Evolutionary conservation across 2,888 invertebrate genomes (phyloP), one percentile per base, ranked within the genome.

Genomic region (Fabriciana adippe): DNA sequence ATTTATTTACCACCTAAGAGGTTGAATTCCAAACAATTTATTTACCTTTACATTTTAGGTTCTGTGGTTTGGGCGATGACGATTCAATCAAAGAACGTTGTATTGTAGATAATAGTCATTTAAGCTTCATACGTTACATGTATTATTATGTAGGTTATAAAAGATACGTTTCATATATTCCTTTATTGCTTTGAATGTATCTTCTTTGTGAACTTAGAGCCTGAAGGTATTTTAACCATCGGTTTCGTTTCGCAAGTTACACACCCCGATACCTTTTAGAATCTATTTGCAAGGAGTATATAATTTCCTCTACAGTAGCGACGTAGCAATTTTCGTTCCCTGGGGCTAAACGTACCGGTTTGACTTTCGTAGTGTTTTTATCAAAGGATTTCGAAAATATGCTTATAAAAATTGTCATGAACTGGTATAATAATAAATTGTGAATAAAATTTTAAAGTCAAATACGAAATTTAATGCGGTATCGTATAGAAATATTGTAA

Each of bases 241-340:
- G 72, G 74, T 75, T 78, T 74, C 77, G 75, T 89, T 88, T 89
- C 89, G 88, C 86, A 84, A 86, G 80, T 77, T 79, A 83, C 75
- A 74, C 76, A 75, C 83, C 80, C 83, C 77, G 77, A 80, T 80
- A 77, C 82, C 82, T 85, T 87, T 87, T 83, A 85, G 84, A 84
- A 89, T 88, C 87, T 87, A 90, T 90, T 90, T 90, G 89, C 89
- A 79, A 86, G 83, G 87, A 87, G 86, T 87, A 86, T 84, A 88
- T 89, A 89, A 90, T 88, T 81, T 81, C 82, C 85, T 85, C 84
- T 79, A 78, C 80, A 81, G 80, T 78, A 82, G 79, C 80, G 79
- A 77, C 77, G 81, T 71, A 79, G 84, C 83, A 81, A 85, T 89
- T 88, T 88, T 87, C 83, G 81, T 83, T 78, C 83, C 84, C 85